Evolutionary conservation across 2,888 invertebrate species (phyloP).

Genomic region (Schrankia costaestrigalis): DNA sequence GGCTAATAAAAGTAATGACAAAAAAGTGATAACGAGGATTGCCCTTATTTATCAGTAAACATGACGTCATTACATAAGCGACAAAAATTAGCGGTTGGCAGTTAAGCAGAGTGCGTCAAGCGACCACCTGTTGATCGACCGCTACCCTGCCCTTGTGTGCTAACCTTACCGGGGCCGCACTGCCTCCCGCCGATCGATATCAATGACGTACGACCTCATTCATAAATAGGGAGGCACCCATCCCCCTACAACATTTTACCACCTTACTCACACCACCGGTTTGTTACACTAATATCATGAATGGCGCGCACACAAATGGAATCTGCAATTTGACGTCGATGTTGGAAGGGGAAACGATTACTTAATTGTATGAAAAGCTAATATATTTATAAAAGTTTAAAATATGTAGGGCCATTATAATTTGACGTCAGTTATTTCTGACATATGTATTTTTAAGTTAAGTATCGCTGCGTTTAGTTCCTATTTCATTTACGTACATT

Average conservation of each 20-base stretch:
- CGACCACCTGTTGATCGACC: conserved; percentile 68
- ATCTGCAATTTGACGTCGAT: conserved; percentile 32
- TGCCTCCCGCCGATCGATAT: conserved; percentile 57
- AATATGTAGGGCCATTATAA: conserved; percentile 5
- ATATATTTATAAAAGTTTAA: too few relatives aligned
- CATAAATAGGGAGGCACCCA: conserved; percentile 66
- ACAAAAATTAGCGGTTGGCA: conserved; percentile 50
- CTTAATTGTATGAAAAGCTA: conserved; percentile 18
- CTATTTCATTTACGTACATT: too few relatives aligned
- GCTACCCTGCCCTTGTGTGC: conserved; percentile 64
- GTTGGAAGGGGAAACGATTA: conserved; percentile 18
- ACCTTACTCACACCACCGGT: conserved; percentile 41
- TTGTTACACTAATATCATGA: conserved; percentile 59
- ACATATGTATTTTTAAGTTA: too few relatives aligned
- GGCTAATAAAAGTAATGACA: neutral
- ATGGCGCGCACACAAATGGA: conserved; percentile 57
- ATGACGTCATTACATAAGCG: conserved; percentile 55
- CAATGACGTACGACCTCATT: conserved; percentile 77
- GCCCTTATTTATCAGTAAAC: conserved; percentile 12
- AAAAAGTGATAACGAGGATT: conserved; percentile 5
- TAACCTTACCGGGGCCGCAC: conserved; percentile 53
- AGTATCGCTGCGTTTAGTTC: too few relatives aligned
- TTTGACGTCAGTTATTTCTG: too few relatives aligned
- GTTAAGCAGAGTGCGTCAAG: conserved; percentile 55
- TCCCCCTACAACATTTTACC: conserved; percentile 33